Evolutionary conservation across 2,797 vertebrate species (phyloP).

Genomic region (Cheirogaleus major): DNA sequence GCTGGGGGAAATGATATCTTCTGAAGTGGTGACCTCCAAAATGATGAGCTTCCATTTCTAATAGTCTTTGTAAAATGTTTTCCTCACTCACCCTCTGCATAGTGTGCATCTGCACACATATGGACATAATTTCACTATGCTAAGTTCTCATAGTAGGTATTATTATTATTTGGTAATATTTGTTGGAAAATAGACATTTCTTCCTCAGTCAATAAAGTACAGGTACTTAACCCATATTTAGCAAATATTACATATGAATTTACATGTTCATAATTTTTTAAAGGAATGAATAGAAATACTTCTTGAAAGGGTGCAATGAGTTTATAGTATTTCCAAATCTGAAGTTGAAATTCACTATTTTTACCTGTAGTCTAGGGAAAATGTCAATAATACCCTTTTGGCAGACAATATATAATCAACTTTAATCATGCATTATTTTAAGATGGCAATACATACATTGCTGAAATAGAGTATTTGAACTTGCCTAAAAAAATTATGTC

Average conservation of each 20-base stretch:
- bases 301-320: background rate
- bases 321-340: constrained; percentile 25
- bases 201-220: background rate
- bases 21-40: background rate
- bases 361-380: background rate
- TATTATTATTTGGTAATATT: background rate
- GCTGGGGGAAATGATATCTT: background rate
- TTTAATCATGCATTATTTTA: constrained; percentile 20
- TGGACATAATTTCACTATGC: background rate
- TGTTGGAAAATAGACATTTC: constrained; percentile 1
- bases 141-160: background rate
- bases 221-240: background rate
- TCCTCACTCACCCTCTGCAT: background rate
- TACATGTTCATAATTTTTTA: background rate
- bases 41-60: background rate
- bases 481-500: background rate
- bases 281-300: background rate
- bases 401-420: background rate
- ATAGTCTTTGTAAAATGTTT: background rate
- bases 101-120: background rate
- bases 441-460: background rate
- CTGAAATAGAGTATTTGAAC: background rate
- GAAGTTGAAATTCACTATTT: background rate
- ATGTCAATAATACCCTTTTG: background rate
- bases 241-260: background rate